A percentile compares a stretch with the other conserved stretches of the same genome.
Evolutionary conservation across 2,888 invertebrate species (phyloP).

Genomic region (Lacanobia oleracea): DNA sequence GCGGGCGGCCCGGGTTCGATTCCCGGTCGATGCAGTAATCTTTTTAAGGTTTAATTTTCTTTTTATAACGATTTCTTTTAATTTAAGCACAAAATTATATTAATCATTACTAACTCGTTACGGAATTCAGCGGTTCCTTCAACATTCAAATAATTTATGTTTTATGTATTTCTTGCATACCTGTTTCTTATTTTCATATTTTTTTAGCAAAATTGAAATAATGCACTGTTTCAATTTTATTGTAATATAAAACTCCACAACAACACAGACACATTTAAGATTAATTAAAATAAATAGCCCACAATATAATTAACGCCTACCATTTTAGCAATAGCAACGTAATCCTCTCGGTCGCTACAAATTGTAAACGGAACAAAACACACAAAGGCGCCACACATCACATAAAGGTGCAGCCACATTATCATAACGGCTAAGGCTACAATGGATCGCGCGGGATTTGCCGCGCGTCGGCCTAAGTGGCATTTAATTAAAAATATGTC

Average conservation of each 20-base stretch:
- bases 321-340: slow-evolving; percentile 54
- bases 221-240: too few relatives aligned
- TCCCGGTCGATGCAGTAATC: slow-evolving; percentile 86
- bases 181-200: too few relatives aligned
- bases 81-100: too few relatives aligned
- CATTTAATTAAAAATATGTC: slow-evolving; percentile 88
- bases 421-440: slow-evolving; percentile 59
- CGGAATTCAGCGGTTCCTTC: too few relatives aligned
- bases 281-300: slow-evolving; percentile 22
- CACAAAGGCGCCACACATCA: slow-evolving; percentile 51
- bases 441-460: slow-evolving; percentile 54
- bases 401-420: slow-evolving; percentile 61
- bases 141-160: too few relatives aligned
- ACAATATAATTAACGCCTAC: slow-evolving; percentile 53
- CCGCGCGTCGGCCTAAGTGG: slow-evolving; percentile 75
- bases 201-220: too few relatives aligned
- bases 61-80: neutral
- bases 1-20: slow-evolving; percentile 90
- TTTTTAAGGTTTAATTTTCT: slow-evolving; percentile 65
- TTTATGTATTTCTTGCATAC: too few relatives aligned
- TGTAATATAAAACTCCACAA: too few relatives aligned
- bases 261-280: neutral
- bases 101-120: too few relatives aligned
- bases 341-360: slow-evolving; percentile 51
- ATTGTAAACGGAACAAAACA: slow-evolving; percentile 47